These are phyloP conservation scores for Gymnocephalus cernua DNA, from an alignment of 2,113 vertebrate species.

Conservation along the genomic window DNA sequence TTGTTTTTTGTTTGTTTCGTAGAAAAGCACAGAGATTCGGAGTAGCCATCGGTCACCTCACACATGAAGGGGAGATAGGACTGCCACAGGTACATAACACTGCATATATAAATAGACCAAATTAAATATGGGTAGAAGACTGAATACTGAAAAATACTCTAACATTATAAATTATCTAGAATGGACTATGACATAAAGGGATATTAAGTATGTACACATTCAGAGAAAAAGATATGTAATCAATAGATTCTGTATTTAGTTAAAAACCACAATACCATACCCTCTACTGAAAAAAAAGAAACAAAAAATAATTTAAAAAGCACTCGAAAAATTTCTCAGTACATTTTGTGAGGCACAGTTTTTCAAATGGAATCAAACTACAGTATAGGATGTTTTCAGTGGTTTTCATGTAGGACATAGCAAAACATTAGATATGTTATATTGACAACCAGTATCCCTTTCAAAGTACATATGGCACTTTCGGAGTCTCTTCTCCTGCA, in stretches of 20 bases:
- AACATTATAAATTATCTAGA: conserved; percentile 85
- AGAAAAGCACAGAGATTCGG: conserved; percentile 59
- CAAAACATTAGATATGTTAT: conserved; percentile 61
- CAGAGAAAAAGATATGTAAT: conserved; percentile 67
- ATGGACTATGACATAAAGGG: conserved; percentile 73
- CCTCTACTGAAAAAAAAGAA: conserved; percentile 63
- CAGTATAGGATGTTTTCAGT: conserved; percentile 81
- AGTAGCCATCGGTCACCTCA: conserved; percentile 72
- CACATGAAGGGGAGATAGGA: conserved; percentile 53
- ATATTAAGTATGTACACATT: conserved; percentile 81
- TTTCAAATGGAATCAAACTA: conserved; percentile 82
- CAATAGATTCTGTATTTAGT: conserved; percentile 61
- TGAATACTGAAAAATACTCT: conserved; percentile 87
- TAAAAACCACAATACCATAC: conserved; percentile 62
- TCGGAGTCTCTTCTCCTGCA: conserved; percentile 61
- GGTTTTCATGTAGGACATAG: conserved; percentile 76
- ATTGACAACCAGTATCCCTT: conserved; percentile 82
- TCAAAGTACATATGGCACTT: conserved; percentile 77
- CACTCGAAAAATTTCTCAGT: conserved; percentile 74
- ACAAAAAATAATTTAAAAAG: conserved; percentile 80
- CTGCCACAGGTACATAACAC: conserved; percentile 81
- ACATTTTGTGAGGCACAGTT: conserved; percentile 78
- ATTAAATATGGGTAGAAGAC: conserved; percentile 85
- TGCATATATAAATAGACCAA: conserved; percentile 87
- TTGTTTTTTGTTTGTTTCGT: conserved; percentile 52